These are phyloP conservation scores for Arothron firmamentum DNA, from an alignment of 2,113 vertebrate genomes.

Conservation along the genomic window DNA sequence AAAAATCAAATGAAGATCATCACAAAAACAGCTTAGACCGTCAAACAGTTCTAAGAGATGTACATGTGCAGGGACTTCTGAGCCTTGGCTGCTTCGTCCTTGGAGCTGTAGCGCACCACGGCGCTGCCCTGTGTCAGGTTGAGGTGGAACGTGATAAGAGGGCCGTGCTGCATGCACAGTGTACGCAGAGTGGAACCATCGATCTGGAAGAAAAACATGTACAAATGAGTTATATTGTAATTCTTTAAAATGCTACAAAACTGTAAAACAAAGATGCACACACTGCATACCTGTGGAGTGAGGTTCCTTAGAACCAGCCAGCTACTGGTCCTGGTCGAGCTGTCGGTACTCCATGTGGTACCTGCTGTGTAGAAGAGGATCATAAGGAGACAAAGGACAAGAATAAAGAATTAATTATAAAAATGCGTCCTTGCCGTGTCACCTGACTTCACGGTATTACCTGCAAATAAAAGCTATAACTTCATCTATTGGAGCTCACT, in stretches of 20 bases:
- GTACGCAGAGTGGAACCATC: constrained; percentile 94
- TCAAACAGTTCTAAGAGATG: constrained; percentile 8
- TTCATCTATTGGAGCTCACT: neutral
- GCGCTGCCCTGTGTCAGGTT: constrained; percentile 96
- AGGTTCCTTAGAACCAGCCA: constrained; percentile 98
- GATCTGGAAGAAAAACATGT: constrained; percentile 72
- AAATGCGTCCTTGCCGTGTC: neutral
- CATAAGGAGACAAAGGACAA: neutral
- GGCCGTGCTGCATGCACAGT: constrained; percentile 94
- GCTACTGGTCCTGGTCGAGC: constrained; percentile 92
- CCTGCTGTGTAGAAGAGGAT: constrained; percentile 63
- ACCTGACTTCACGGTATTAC: neutral
- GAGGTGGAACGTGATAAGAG: constrained; percentile 96
- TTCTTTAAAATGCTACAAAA: neutral
- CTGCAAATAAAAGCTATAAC: neutral
- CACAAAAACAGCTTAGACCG: neutral
- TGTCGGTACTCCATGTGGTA: constrained; percentile 96
- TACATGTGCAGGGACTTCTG: constrained; percentile 98
- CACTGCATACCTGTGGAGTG: constrained; percentile 86
- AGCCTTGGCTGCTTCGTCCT: constrained; percentile 95
- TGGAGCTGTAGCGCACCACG: constrained; percentile 95
- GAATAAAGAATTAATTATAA: neutral
- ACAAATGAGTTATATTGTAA: neutral
- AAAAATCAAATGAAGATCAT: neutral
- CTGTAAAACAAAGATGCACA: neutral